Conservation (phyloP, 2,888 invertebrate genomes). For the Drosophila recens region DNA sequence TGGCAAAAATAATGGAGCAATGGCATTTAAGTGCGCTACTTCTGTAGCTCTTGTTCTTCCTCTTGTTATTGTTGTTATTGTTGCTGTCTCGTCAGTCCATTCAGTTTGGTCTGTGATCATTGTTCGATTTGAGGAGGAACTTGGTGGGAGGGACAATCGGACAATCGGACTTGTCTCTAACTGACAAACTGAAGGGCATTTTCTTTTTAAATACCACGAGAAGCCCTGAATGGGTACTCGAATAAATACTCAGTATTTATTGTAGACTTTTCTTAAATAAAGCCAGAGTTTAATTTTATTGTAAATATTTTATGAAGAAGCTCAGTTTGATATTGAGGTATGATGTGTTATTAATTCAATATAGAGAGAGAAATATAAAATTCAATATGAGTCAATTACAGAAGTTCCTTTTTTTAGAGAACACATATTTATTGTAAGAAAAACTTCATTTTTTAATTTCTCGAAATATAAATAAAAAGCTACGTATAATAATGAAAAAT, state of each 20-base stretch:
- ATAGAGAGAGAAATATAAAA: too few species aligned
- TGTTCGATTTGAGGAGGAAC: slow-evolving; percentile 45
- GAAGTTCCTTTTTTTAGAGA: too few species aligned
- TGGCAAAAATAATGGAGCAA: slow-evolving; percentile 78
- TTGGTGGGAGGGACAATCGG: neutral
- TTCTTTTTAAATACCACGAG: neutral
- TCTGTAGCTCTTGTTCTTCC: slow-evolving; percentile 17
- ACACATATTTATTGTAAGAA: too few species aligned
- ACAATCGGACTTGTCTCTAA: slow-evolving; percentile 12
- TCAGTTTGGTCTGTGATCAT: slow-evolving; percentile 44
- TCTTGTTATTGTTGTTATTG: neutral
- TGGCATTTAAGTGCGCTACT: slow-evolving; percentile 60
- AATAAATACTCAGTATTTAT: neutral
- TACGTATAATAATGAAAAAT: too few species aligned
- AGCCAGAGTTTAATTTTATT: too few species aligned
- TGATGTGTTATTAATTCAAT: too few species aligned
- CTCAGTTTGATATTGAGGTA: neutral
- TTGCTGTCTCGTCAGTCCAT: slow-evolving; percentile 36
- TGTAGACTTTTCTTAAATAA: neutral
- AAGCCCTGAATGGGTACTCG: neutral
- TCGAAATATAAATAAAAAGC: too few species aligned
- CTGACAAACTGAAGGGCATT: slow-evolving; percentile 8
- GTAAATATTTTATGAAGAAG: neutral
- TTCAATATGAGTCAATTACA: too few species aligned
- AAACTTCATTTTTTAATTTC: too few species aligned